phyloP scores from a whole-genome alignment of 2,888 invertebrate species.

The Andrena marginata region DNA sequence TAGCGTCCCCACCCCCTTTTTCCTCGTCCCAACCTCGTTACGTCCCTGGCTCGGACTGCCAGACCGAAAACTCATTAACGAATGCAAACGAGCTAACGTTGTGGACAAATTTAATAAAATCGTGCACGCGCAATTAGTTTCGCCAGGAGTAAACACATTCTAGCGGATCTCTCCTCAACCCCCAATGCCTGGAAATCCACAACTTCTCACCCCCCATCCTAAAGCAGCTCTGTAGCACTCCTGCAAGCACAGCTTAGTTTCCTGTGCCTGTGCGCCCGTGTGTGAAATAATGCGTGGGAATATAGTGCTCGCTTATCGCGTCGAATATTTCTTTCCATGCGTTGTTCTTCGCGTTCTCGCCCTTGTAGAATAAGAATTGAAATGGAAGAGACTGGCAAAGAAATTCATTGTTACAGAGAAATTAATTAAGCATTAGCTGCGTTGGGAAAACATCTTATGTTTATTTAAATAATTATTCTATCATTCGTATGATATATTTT shows the following conservation, averaged over 20 bases:
- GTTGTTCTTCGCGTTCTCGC: neutral
- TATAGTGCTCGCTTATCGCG: neutral
- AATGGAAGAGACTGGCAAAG: neutral
- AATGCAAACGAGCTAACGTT: slow-evolving; percentile 84
- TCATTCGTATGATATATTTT: too few relatives aligned
- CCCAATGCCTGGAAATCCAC: slow-evolving; percentile 62
- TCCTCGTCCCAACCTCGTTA: slow-evolving; percentile 71
- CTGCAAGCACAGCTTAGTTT: slow-evolving; percentile 4
- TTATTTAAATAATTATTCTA: too few relatives aligned
- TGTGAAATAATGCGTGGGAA: slow-evolving; percentile 17
- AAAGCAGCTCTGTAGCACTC: neutral
- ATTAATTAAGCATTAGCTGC: too few relatives aligned
- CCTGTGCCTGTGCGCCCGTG: neutral
- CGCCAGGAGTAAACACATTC: slow-evolving; percentile 78
- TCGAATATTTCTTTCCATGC: neutral
- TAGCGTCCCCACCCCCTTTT: slow-evolving; percentile 39
- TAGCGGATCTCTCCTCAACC: slow-evolving; percentile 46
- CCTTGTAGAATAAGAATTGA: neutral
- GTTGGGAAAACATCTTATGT: too few relatives aligned
- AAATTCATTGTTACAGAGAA: neutral
- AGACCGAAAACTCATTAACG: slow-evolving; percentile 83
- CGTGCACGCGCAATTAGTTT: slow-evolving; percentile 83
- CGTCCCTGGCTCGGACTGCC: slow-evolving; percentile 70
- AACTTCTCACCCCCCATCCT: slow-evolving; percentile 59
- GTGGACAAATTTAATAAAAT: slow-evolving; percentile 85